phyloP scores from a whole-genome alignment of 2,797 vertebrate genomes.

The Simalia tracyae region DNA sequence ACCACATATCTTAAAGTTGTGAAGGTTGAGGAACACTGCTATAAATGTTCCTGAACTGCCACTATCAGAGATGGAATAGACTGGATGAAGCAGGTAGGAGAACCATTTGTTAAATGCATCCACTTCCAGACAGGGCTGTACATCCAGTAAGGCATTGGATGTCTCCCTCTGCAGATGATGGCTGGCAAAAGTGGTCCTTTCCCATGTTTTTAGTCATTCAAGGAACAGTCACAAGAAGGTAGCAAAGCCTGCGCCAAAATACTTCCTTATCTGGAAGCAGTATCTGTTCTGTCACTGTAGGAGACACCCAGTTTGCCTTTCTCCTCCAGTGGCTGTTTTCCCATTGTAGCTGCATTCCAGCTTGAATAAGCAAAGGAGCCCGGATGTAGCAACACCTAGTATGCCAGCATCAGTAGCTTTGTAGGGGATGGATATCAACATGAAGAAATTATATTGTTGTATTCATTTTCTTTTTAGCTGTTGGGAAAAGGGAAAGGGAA shows the following conservation, averaged over 20 bases:
- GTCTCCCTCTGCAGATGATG: background rate
- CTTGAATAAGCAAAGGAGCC: background rate
- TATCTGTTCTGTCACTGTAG: background rate
- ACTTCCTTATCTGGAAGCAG: background rate
- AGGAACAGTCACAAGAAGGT: background rate
- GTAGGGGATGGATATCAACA: background rate
- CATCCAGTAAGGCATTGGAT: background rate
- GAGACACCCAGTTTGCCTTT: background rate
- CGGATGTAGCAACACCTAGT: background rate
- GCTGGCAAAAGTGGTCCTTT: background rate
- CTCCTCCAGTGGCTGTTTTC: background rate
- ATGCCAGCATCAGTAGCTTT: background rate
- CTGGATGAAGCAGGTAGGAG: background rate
- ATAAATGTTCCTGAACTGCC: background rate
- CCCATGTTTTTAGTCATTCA: background rate
- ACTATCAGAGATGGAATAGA: background rate
- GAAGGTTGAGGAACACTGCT: too few relatives aligned
- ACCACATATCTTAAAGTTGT: too few relatives aligned
- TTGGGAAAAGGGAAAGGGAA: background rate
- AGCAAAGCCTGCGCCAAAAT: too few relatives aligned
- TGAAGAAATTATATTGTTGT: background rate
- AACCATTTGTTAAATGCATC: background rate
- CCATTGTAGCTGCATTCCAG: background rate
- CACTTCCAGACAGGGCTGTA: background rate
- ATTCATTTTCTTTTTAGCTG: background rate